Conservation (phyloP, 2,888 invertebrate genomes). For the Drosophila anomalata region DNA sequence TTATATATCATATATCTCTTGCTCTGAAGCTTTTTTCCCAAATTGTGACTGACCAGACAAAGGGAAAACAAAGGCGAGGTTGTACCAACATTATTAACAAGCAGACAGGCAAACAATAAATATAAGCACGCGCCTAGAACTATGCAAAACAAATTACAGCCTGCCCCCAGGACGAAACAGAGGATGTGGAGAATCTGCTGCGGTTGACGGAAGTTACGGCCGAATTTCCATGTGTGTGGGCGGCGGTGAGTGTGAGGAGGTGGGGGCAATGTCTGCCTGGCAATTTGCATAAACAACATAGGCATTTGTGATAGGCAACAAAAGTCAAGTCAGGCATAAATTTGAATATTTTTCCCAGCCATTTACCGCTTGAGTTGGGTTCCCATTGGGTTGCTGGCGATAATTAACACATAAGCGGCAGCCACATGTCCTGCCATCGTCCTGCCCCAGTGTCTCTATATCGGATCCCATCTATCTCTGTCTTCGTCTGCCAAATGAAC, state of each 20-base stretch:
- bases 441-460: conserved; percentile 10
- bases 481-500: conserved; percentile 16
- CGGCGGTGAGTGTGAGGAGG: not conserved
- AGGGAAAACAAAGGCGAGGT: conserved; percentile 52
- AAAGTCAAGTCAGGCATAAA: conserved; percentile 72
- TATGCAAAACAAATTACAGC: conserved; percentile 70
- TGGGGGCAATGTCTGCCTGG: conserved; percentile 5
- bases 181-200: conserved; percentile 34
- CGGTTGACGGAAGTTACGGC: conserved; percentile 38
- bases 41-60: conserved; percentile 59
- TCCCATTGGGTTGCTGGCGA: conserved; percentile 39
- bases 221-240: conserved; percentile 8
- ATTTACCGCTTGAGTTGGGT: conserved; percentile 59
- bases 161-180: conserved; percentile 5
- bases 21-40: not conserved
- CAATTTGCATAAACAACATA: conserved; percentile 71
- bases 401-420: conserved; percentile 76
- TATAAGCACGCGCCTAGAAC: conserved; percentile 69
- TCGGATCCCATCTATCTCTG: conserved; percentile 12
- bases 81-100: conserved; percentile 23
- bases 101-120: conserved; percentile 68
- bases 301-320: conserved; percentile 38
- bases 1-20: not conserved
- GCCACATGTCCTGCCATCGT: conserved; percentile 36
- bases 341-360: conserved; percentile 66